These are phyloP conservation scores for Pogonocherus hispidulus DNA, from an alignment of 2,888 invertebrate species.

Conservation along the genomic window DNA sequence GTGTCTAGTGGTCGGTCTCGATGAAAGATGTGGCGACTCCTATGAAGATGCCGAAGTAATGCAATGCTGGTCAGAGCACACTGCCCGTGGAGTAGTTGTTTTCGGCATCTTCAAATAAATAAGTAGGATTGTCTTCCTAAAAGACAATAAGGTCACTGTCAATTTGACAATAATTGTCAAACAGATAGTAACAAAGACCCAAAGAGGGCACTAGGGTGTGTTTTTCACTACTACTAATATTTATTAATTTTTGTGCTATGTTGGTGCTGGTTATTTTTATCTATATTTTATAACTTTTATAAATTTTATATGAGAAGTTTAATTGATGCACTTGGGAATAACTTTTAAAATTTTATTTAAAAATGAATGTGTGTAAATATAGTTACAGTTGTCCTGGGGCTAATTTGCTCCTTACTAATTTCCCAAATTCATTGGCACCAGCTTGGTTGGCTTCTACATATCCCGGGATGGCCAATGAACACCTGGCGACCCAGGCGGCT, in stretches of 20 bases:
- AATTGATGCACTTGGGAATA: not conserved
- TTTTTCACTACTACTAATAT: too few relatives aligned
- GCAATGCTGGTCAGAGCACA: too few relatives aligned
- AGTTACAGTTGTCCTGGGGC: conserved; percentile 64
- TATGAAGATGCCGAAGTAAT: too few relatives aligned
- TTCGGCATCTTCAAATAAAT: too few relatives aligned
- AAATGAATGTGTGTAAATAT: not conserved
- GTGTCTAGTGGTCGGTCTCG: too few relatives aligned
- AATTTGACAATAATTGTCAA: too few relatives aligned
- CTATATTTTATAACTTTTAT: not conserved
- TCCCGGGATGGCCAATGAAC: conserved; percentile 72
- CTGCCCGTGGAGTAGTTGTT: too few relatives aligned
- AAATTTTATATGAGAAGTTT: not conserved
- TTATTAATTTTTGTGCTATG: conserved; percentile 21
- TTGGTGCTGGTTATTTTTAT: conserved; percentile 25
- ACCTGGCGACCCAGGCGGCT: conserved; percentile 73
- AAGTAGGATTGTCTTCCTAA: too few relatives aligned
- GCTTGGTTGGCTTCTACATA: conserved; percentile 72
- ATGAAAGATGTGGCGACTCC: too few relatives aligned
- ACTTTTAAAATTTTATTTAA: not conserved
- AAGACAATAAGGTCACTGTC: too few relatives aligned
- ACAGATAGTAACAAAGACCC: too few relatives aligned
- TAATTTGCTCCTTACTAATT: conserved; percentile 72
- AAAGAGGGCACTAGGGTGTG: too few relatives aligned
- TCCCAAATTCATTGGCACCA: conserved; percentile 74